Conservation (phyloP, 2,888 invertebrate species). For the Plusia festucae region DNA sequence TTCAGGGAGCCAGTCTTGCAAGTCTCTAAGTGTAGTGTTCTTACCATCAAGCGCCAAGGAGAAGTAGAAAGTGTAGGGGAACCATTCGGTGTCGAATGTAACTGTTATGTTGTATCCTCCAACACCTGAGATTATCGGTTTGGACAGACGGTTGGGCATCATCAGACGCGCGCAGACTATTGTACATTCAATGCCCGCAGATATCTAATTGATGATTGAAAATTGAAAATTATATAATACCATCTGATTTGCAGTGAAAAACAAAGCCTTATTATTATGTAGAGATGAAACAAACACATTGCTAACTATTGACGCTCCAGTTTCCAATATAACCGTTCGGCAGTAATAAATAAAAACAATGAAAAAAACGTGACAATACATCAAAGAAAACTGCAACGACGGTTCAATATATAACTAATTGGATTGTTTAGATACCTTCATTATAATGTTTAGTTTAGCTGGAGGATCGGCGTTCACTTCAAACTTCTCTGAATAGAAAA, state of each 20-base stretch:
- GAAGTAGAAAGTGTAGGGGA: constrained; percentile 75
- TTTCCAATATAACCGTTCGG: too few relatives aligned
- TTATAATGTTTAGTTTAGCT: constrained; percentile 39
- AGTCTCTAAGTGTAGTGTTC: constrained; percentile 66
- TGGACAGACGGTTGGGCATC: constrained; percentile 72
- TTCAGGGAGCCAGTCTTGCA: constrained; percentile 65
- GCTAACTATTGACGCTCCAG: too few relatives aligned
- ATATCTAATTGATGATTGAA: constrained; percentile 76
- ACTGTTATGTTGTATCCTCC: constrained; percentile 79
- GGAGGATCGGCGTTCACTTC: constrained; percentile 62
- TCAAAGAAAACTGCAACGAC: too few relatives aligned
- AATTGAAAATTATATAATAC: neutral
- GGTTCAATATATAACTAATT: neutral
- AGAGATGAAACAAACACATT: too few relatives aligned
- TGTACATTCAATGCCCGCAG: constrained; percentile 77
- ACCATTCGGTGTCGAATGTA: constrained; percentile 71
- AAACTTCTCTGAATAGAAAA: constrained; percentile 80
- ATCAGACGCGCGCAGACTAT: constrained; percentile 75
- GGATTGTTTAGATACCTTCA: constrained; percentile 56
- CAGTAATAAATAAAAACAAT: too few relatives aligned
- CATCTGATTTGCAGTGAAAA: too few relatives aligned
- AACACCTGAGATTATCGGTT: constrained; percentile 71
- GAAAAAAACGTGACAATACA: too few relatives aligned
- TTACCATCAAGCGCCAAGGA: constrained; percentile 72
- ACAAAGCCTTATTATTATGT: too few relatives aligned